phyloP scores from a whole-genome alignment of 2,888 invertebrate species.

The Trissolcus brochymenae region DNA sequence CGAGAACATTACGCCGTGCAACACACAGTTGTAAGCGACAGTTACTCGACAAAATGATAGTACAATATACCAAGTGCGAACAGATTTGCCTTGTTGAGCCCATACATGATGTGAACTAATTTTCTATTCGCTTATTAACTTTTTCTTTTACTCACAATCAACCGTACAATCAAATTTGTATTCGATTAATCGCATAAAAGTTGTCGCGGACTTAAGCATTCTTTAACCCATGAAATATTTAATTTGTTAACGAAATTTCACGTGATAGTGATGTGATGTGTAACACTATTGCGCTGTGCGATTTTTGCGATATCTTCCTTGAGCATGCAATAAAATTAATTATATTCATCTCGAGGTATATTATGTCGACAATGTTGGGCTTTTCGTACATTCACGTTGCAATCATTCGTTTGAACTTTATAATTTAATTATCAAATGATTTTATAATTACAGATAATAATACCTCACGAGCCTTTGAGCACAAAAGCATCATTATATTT shows the following conservation, averaged over 20 bases:
- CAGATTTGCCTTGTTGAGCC: constrained; percentile 49
- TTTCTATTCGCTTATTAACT: constrained; percentile 36
- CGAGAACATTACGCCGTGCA: constrained; percentile 41
- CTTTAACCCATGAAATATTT: too few species aligned
- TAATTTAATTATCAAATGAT: constrained; percentile 31
- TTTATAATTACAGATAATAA: constrained; percentile 33
- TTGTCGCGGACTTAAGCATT: too few species aligned
- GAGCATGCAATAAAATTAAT: not conserved
- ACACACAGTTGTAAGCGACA: constrained; percentile 35
- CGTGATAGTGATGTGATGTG: too few species aligned
- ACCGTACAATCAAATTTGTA: too few species aligned
- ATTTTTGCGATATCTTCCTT: not conserved
- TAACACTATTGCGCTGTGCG: too few species aligned
- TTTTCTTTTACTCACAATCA: too few species aligned
- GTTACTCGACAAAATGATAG: constrained; percentile 36
- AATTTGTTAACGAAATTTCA: too few species aligned
- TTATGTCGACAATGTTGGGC: not conserved
- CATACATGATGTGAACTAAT: constrained; percentile 30
- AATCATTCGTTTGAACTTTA: constrained; percentile 14
- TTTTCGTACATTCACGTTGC: not conserved
- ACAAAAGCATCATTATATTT: constrained; percentile 45
- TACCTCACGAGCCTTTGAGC: constrained; percentile 21
- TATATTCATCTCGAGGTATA: not conserved
- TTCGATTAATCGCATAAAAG: too few species aligned
- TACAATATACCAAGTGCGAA: constrained; percentile 36